phyloP scores from a whole-genome alignment of 2,113 vertebrate species.

The Erythrolamprus reginae region DNA sequence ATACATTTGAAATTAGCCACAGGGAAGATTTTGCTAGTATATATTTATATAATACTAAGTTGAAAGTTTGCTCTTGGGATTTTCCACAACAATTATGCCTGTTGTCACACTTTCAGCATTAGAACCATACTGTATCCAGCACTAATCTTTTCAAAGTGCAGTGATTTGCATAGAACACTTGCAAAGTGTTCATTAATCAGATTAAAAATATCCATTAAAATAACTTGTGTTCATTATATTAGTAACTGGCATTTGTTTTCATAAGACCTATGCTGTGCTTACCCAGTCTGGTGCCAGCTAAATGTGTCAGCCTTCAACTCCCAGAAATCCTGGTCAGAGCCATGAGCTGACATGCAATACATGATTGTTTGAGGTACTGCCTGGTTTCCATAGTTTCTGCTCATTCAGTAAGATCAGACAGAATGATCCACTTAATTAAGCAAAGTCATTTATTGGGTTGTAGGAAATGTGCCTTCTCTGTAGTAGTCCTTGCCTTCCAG shows the following conservation, averaged over 20 bases:
- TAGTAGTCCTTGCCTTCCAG: not conserved
- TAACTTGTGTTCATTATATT: not conserved
- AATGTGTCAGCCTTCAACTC: not conserved
- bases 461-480: not conserved
- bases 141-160: not conserved
- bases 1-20: constrained; percentile 27
- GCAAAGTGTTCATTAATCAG: not conserved
- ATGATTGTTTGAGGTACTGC: not conserved
- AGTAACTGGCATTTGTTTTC: not conserved
- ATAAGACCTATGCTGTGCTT: not conserved
- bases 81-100: not conserved
- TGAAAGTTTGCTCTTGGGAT: not conserved
- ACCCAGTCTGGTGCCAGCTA: not conserved
- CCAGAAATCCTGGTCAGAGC: not conserved
- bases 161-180: not conserved
- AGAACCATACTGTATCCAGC: not conserved
- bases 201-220: not conserved
- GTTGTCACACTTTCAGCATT: not conserved
- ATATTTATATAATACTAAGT: not conserved
- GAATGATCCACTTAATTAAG: not conserved
- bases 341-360: not conserved
- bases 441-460: not conserved
- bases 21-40: not conserved
- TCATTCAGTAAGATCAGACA: not conserved
- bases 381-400: not conserved